Base-by-base conservation (phyloP, 1,140 invertebrate species). In the Ooceraea biroi region DNA sequence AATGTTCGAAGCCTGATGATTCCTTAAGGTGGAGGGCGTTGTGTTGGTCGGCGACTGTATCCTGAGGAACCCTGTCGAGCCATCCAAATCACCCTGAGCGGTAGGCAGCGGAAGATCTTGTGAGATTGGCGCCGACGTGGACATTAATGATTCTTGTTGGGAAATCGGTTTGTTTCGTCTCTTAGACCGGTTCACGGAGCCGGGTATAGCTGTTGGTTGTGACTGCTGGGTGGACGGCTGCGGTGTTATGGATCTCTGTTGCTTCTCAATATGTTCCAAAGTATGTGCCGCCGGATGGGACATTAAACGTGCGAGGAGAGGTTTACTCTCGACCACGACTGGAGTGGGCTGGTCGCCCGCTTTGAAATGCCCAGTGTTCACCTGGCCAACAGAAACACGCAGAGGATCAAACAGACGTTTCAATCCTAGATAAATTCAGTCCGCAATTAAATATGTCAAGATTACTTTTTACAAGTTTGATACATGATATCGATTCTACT, bases 231-330 rank as follows among this genome's bases (percentile, higher is more conserved):
- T 68, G 41, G 87, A 89, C 25, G 94, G 93, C 68, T 96, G 96
- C 17, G 96, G 97, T 12, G 96, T 97, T 72, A 96, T 95, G 50
- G 96, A 96, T 65, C 97, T 95, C 88, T 98, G 97, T 87, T 98
- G 97, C 85, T 98, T 97, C 89, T 98, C 98, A 89, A 98, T 97
- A 92, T 98, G 97, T 90, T 98, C 97, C 11, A 98, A 96, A 65
- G 96, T 96, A 90, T 97, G 97, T 19, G 95, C 95, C 30, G 97
- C 96, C 4, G 97, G 97, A 91, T 97, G 96, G 44, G 97, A 97
- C 96, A 97, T 97, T 44, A 98, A 94, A 76, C 96, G 95, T 83
- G 97, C 96, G 1, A 97, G 92, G 41, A 96, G 85, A 7, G 95
- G 95, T 25, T 94, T 95, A 10, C 90, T 91, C 65, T 96, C 95